phyloP scores from a whole-genome alignment of 53 echinoderm and acorn worm genomes.

The Paracentrotus lividus region DNA sequence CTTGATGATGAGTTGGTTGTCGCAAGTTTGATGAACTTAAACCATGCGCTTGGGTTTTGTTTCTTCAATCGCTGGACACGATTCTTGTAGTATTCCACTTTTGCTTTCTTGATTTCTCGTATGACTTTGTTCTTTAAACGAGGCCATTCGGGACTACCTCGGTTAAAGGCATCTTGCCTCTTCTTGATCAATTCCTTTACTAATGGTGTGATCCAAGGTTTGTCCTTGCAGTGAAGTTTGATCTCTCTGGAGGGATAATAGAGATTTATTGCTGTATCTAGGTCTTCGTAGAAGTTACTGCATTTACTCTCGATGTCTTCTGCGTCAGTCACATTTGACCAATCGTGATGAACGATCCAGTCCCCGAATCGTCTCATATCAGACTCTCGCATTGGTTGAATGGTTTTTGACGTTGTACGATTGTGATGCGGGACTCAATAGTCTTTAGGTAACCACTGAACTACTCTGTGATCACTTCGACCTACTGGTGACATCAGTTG shows the following conservation, averaged over 20 bases:
- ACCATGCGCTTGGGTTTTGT: background rate
- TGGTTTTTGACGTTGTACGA: background rate
- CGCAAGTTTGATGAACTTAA: background rate
- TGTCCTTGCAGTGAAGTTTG: background rate
- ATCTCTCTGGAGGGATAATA: background rate
- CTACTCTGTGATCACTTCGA: background rate
- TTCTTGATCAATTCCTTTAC: background rate
- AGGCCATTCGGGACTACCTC: background rate
- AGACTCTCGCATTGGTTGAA: background rate
- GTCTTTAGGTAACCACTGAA: background rate
- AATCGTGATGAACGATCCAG: background rate
- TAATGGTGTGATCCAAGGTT: conserved; percentile 59
- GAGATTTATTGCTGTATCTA: conserved; percentile 5
- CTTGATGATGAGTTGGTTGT: background rate
- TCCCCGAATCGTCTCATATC: background rate
- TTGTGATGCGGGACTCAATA: background rate
- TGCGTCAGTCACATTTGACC: background rate
- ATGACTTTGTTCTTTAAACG: background rate
- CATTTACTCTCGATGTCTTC: no score
- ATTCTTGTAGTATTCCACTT: background rate
- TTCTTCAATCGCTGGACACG: conserved; percentile 1
- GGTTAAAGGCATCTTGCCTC: conserved; percentile 25
- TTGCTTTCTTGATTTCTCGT: conserved; percentile 16
- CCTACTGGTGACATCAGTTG: background rate
- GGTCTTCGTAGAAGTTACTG: conserved; percentile 51